Evolutionary conservation across 2,888 invertebrate genomes (phyloP).

Genomic region (Parascotia fuliginaria): DNA sequence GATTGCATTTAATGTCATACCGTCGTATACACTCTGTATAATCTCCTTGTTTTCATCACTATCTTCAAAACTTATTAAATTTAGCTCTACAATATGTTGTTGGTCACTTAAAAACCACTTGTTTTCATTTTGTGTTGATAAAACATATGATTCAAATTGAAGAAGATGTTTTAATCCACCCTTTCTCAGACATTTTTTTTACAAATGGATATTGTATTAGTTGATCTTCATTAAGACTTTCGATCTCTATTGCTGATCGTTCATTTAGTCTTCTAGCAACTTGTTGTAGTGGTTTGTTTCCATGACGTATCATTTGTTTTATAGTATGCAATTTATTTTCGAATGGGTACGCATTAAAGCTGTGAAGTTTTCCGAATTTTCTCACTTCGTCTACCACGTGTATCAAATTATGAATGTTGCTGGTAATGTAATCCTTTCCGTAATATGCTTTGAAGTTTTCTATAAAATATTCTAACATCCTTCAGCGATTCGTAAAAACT

Average conservation of each 20-base stretch:
- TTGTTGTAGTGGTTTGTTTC: background rate
- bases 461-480: constrained; percentile 2
- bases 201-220: background rate
- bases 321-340: background rate
- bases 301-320: background rate
- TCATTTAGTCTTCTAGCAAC: background rate
- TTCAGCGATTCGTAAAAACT: background rate
- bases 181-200: background rate
- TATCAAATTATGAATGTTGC: constrained; percentile 1
- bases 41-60: background rate
- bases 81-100: background rate
- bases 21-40: no score
- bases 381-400: background rate
- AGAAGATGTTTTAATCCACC: background rate
- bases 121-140: background rate
- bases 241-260: background rate
- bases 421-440: background rate
- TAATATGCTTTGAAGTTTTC: constrained; percentile 1
- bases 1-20: no score
- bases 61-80: background rate
- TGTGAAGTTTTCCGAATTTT: background rate
- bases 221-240: background rate
- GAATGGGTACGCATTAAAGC: background rate
- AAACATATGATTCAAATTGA: background rate
- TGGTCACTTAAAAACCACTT: background rate